A percentile compares a stretch with the other conserved stretches of the same genome.
phyloP scores from a whole-genome alignment of 2,888 invertebrate genomes.

The Eubasilissa splendida region DNA sequence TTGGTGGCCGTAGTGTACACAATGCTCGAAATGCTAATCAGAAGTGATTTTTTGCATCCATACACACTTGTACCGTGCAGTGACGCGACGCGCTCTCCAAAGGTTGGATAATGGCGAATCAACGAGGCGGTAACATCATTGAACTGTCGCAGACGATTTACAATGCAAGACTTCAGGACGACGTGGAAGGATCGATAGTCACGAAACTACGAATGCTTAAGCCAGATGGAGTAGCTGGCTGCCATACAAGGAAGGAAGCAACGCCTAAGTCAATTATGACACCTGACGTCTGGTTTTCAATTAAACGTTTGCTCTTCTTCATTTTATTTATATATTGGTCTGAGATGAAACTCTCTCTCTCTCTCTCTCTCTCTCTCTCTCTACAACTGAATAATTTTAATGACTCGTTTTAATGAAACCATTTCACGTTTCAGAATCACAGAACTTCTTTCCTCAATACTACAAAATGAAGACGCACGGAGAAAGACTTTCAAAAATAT shows the following conservation, averaged over 20 bases:
- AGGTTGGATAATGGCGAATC: constrained; percentile 1
- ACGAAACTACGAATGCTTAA: constrained; percentile 22
- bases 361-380: too few relatives aligned
- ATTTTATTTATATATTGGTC: too few relatives aligned
- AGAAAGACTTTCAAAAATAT: too few relatives aligned
- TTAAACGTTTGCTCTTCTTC: too few relatives aligned
- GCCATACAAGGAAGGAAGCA: constrained; percentile 20
- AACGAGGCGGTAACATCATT: constrained; percentile 25
- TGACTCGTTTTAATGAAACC: too few relatives aligned
- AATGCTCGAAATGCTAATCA: not conserved
- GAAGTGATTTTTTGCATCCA: not conserved
- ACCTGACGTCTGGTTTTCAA: not conserved
- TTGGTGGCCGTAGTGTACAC: too few relatives aligned
- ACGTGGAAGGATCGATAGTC: constrained; percentile 9
- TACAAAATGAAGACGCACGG: too few relatives aligned
- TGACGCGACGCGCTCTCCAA: not conserved
- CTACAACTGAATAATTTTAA: too few relatives aligned
- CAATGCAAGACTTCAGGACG: not conserved
- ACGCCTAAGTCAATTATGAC: constrained; percentile 29
- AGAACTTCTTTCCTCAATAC: too few relatives aligned
- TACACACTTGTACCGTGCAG: not conserved
- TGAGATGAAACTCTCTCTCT: too few relatives aligned
- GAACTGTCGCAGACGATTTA: constrained; percentile 31
- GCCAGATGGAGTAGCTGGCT: constrained; percentile 14
- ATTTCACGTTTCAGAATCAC: too few relatives aligned